phyloP scores from a whole-genome alignment of 2,888 invertebrate species.

The Ochropleura plecta region DNA sequence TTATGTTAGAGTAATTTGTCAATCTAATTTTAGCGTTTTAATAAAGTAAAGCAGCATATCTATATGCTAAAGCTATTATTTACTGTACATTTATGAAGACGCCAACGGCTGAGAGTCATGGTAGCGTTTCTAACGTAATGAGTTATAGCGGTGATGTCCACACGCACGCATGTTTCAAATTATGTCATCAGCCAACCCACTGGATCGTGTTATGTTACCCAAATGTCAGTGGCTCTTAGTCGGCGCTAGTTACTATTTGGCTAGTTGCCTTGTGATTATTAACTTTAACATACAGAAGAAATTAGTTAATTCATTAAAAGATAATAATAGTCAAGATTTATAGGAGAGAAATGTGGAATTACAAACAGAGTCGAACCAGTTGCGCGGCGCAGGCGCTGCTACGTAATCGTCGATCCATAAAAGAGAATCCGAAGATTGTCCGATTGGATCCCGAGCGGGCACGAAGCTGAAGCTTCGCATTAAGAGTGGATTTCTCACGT shows the following conservation, averaged over 20 bases:
- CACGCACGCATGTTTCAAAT: conserved; percentile 81
- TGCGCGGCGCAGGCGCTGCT: conserved; percentile 65
- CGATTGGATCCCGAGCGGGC: conserved; percentile 76
- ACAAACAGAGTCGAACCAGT: conserved; percentile 64
- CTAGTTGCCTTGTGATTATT: conserved; percentile 83
- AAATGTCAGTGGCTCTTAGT: conserved; percentile 82
- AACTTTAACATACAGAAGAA: conserved; percentile 74
- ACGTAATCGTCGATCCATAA: conserved; percentile 75
- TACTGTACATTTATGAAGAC: conserved; percentile 63
- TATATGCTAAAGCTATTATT: conserved; percentile 55
- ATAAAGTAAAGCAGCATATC: conserved; percentile 19
- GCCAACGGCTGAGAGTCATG: conserved; percentile 63
- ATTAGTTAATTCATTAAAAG: conserved; percentile 68
- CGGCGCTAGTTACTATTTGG: conserved; percentile 84
- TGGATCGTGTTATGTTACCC: conserved; percentile 81
- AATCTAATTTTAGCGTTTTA: background rate
- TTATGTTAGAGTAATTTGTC: conserved; percentile 9
- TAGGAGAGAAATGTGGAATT: conserved; percentile 56
- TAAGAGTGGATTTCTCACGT: conserved; percentile 83
- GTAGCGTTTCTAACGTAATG: conserved; percentile 74
- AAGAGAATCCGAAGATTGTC: conserved; percentile 80
- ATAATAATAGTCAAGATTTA: conserved; percentile 64
- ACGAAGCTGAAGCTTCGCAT: conserved; percentile 77
- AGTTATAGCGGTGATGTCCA: conserved; percentile 78
- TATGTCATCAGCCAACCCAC: conserved; percentile 83